phyloP scores from a whole-genome alignment of 2,797 vertebrate species.

The Pseudomugil tenellus region DNA sequence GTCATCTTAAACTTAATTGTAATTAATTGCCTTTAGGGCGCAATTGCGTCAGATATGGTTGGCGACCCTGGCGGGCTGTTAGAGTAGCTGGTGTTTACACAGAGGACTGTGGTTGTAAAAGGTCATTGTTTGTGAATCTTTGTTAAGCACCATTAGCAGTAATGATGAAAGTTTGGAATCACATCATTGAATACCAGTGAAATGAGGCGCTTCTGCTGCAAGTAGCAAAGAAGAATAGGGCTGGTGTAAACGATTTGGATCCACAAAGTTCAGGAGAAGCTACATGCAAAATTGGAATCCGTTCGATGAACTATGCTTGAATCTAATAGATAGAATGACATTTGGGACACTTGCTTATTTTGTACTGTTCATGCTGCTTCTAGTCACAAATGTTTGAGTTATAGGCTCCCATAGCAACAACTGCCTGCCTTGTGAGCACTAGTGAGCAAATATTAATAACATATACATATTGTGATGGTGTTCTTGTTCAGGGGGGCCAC shows the following conservation, averaged over 20 bases:
- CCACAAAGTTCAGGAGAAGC: slow-evolving; percentile 14
- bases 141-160: slow-evolving; percentile 27
- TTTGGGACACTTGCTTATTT: slow-evolving; percentile 2
- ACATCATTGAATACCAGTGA: slow-evolving; percentile 41
- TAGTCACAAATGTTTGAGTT: slow-evolving; percentile 44
- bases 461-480: slow-evolving; percentile 29
- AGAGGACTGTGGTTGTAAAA: slow-evolving; percentile 5
- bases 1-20: slow-evolving; percentile 16
- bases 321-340: slow-evolving; percentile 12
- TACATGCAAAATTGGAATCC: no score
- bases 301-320: not conserved
- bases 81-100: slow-evolving; percentile 29
- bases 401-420: slow-evolving; percentile 36
- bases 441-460: slow-evolving; percentile 32
- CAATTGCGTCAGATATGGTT: slow-evolving; percentile 3
- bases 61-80: slow-evolving; percentile 9
- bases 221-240: slow-evolving; percentile 20
- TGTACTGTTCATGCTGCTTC: slow-evolving; percentile 20
- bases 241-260: slow-evolving; percentile 13
- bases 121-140: slow-evolving; percentile 27
- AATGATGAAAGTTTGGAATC: slow-evolving; percentile 35
- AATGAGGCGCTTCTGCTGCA: not conserved
- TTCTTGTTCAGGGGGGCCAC: not conserved
- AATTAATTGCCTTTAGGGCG: slow-evolving; percentile 15
- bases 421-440: slow-evolving; percentile 5